These are phyloP conservation scores for Subacronicta megacephala DNA, from an alignment of 2,888 invertebrate genomes.

Conservation along the genomic window DNA sequence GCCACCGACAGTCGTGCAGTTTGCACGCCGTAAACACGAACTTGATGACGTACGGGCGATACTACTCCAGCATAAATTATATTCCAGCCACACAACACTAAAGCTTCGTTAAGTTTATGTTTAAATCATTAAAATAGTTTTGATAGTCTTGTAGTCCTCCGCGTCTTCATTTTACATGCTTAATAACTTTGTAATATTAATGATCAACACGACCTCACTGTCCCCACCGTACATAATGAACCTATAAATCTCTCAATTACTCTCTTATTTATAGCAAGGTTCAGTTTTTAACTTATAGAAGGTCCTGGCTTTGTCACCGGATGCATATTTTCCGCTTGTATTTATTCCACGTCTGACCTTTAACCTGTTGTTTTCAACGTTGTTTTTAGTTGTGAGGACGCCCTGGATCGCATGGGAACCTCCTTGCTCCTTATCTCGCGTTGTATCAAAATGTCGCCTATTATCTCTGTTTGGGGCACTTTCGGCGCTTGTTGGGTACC, in stretches of 20 bases:
- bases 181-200: conserved; percentile 66
- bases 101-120: conserved; percentile 61
- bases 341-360: conserved; percentile 80
- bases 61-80: conserved; percentile 66
- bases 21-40: conserved; percentile 67
- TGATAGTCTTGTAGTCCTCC: conserved; percentile 62
- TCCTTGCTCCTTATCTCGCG: conserved; percentile 80
- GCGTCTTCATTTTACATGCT: conserved; percentile 64
- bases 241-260: conserved; percentile 62
- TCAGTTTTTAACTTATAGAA: conserved; percentile 30
- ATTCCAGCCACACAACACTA: conserved; percentile 55
- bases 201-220: conserved; percentile 54
- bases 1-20: conserved; percentile 66
- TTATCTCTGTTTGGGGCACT: conserved; percentile 86
- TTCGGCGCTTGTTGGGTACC: conserved; percentile 83
- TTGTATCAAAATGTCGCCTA: conserved; percentile 88
- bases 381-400: conserved; percentile 68
- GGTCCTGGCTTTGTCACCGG: conserved; percentile 54
- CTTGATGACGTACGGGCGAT: conserved; percentile 54
- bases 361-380: conserved; percentile 67
- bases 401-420: conserved; percentile 84
- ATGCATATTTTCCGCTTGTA: conserved; percentile 67
- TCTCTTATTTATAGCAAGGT: conserved; percentile 48
- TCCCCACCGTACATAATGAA: conserved; percentile 56
- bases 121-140: conserved; percentile 66